Percentiles rank a stretch among this genome's conserved stretches.
Evolutionary conservation across 2,888 invertebrate species (phyloP).

Genomic region (Actias luna): DNA sequence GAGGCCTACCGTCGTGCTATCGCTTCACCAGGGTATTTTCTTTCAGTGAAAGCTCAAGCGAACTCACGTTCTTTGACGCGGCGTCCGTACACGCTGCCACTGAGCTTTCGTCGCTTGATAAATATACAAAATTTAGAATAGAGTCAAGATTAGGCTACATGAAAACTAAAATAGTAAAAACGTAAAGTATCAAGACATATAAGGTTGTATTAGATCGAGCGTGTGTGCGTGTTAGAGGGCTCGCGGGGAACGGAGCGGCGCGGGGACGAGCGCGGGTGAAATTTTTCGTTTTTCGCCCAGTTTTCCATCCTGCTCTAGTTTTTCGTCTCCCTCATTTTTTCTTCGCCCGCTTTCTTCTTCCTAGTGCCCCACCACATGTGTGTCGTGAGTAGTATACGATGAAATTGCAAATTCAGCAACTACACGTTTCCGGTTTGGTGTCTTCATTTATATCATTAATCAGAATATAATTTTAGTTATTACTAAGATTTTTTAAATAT

Average conservation of each 20-base stretch:
- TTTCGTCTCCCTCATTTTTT: constrained; percentile 82
- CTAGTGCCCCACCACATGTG: constrained; percentile 82
- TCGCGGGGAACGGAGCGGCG: constrained; percentile 47
- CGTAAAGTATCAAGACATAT: constrained; percentile 52
- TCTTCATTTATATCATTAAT: background rate
- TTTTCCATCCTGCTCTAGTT: constrained; percentile 82
- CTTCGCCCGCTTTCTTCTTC: constrained; percentile 79
- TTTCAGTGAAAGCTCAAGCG: no score
- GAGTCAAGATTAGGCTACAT: background rate
- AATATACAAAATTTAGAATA: no score
- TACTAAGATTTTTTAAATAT: background rate
- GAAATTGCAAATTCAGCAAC: constrained; percentile 37
- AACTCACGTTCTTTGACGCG: no score
- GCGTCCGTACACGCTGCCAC: no score
- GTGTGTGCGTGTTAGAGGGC: constrained; percentile 73
- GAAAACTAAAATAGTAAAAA: constrained; percentile 42
- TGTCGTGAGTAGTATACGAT: constrained; percentile 59
- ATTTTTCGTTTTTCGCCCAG: constrained; percentile 82
- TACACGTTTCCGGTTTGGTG: constrained; percentile 61
- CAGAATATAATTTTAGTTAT: background rate
- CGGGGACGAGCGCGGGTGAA: constrained; percentile 61
- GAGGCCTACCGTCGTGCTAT: no score
- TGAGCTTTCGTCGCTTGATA: no score
- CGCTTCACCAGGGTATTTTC: no score
- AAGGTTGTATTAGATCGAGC: constrained; percentile 39